These are phyloP conservation scores for Cantharis nigra DNA, from an alignment of 2,888 invertebrate genomes.

Conservation along the genomic window DNA sequence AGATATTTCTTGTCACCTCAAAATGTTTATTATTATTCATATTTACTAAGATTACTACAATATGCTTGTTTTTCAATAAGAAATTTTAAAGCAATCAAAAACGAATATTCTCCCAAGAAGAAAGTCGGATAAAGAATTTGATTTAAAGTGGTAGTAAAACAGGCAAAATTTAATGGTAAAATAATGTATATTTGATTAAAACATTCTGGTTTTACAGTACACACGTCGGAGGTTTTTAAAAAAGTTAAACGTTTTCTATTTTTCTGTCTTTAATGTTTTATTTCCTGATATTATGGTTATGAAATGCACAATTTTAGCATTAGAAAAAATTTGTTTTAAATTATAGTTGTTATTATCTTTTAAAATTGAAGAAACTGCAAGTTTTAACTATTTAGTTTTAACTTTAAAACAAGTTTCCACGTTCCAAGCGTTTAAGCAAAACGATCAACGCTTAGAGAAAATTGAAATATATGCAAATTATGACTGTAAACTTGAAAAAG, in stretches of 20 bases:
- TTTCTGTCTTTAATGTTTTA: conserved; percentile 7
- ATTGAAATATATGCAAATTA: conserved; percentile 23
- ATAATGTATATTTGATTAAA: conserved; percentile 31
- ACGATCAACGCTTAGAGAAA: conserved; percentile 1
- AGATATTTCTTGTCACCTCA: neutral
- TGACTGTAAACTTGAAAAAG: conserved; percentile 22
- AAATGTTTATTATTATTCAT: neutral
- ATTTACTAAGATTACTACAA: neutral
- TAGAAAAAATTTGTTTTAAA: neutral
- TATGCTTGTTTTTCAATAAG: neutral
- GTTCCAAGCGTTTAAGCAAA: neutral
- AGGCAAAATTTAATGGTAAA: conserved; percentile 27
- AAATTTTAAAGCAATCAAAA: conserved; percentile 21
- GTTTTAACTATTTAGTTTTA: neutral
- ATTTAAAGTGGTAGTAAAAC: conserved; percentile 31
- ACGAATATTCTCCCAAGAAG: conserved; percentile 26
- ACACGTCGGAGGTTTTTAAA: conserved; percentile 19
- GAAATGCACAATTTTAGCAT: neutral
- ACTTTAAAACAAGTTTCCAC: neutral
- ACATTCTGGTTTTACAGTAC: conserved; percentile 19
- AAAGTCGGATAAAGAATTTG: conserved; percentile 23
- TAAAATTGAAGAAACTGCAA: neutral
- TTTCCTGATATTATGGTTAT: neutral
- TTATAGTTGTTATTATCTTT: neutral
- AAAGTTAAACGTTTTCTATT: conserved; percentile 25